Base-by-base conservation (phyloP, 1,140 invertebrate species). In the Ericerus pela region DNA sequence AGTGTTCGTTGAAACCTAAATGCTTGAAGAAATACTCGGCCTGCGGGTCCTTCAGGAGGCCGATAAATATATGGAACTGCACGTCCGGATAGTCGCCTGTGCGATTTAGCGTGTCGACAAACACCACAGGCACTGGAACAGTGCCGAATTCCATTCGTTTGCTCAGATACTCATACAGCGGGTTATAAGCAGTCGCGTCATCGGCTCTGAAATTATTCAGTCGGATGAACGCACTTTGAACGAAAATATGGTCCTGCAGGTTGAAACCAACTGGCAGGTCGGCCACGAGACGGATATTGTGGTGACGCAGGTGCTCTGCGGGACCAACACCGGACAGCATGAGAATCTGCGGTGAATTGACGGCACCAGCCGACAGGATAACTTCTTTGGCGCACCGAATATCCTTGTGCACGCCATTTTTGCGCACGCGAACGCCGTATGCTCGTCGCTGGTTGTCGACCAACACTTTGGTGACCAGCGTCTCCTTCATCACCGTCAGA, bases 181-280 rank as follows among this genome's bases (percentile, higher is more conserved):
- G 8, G 8, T 53, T 30, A 10, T 5, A 27, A 36, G 20, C 10
- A 81, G 67, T 37, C 85, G 58, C 0, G 80, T 83, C 0, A 81
- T 76, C 53, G 85, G 84, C 0, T 85, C 66, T 58, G 85, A 87
- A 0, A 86, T 77, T 60, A 60, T 78, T 78, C 69, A 82, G 77
- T 1, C 86, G 75, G 52, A 85, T 72, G 69, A 26, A 82, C 77
- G 64, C 82, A 75, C 64, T 89, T 82, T 24, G 88, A 6, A 78
- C 72, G 0, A 77, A 77, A 22, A 84, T 76, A 59, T 88, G 85
- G 66, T 88, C 85, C 74, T 85, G 83, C 2, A 88, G 66, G 65
- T 87, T 88, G 51, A 78, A 76, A 1, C 84, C 84, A 6, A 86
- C 84, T 0, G 80, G 81, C n/a, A 84, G 72, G 71, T 91, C 78